phyloP scores from a whole-genome alignment of 2,797 vertebrate species.

The Jordanella pulchra region DNA sequence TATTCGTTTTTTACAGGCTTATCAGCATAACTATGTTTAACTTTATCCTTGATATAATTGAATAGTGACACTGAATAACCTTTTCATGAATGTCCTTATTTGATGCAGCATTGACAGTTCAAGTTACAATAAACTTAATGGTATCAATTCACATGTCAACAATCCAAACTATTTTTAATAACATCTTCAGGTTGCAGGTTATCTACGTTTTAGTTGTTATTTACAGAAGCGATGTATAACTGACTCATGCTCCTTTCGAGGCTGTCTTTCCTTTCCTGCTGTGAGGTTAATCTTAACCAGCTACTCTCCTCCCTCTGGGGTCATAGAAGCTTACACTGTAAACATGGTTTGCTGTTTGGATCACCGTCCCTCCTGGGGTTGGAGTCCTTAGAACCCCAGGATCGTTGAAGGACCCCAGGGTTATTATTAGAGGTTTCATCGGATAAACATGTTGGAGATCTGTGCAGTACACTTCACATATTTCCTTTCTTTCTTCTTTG shows the following conservation, averaged over 20 bases:
- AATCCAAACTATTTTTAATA: not conserved
- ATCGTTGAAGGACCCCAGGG: not conserved
- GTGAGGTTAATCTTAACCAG: not conserved
- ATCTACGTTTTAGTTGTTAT: not conserved
- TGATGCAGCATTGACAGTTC: no score
- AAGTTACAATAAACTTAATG: no score
- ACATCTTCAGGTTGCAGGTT: not conserved
- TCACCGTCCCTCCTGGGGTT: not conserved
- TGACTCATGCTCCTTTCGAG: not conserved
- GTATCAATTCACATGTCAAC: no score
- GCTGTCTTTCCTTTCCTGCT: not conserved
- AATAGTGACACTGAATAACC: no score
- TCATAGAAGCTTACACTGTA: not conserved
- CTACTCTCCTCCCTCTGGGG: not conserved
- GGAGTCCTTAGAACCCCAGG: not conserved
- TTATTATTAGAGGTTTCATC: slow-evolving; percentile 9
- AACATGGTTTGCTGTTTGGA: not conserved
- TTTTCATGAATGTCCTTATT: no score
- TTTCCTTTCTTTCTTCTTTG: slow-evolving; percentile 2
- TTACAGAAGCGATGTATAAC: not conserved
- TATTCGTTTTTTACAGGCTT: not conserved
- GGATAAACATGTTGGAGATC: not conserved
- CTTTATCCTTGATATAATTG: not conserved
- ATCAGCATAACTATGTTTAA: not conserved
- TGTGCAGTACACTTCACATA: not conserved